Base-by-base conservation (phyloP, 2,797 vertebrate species). In the Thaleichthys pacificus region DNA sequence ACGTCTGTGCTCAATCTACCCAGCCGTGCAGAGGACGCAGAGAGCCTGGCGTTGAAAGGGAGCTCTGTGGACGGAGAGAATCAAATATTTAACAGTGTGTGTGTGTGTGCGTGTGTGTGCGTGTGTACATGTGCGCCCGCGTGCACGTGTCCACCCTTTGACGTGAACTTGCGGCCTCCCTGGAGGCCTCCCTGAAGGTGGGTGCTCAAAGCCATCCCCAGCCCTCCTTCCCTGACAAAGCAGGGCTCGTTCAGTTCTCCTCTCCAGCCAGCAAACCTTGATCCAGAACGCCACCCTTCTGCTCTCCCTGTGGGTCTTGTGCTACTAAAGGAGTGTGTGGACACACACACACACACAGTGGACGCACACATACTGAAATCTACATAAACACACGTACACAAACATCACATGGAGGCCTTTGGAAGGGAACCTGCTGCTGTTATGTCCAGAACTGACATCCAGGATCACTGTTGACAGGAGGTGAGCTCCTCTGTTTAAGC, bases 401-500 rank as follows among this genome's bases (percentile, higher is more conserved):
- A 38, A 42, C 15, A 30, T 71, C 61, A 69, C 57, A 30, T 28
- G 71, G 70, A 79, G 74, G 57, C 51, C 69, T 42, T 11, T n/a
- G 64, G 64, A 12, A 38, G 62, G 8, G 28, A 6, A 17, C 30
- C 22, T 61, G 9, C 32, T 35, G 32, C 3, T 42, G 19, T 42
- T 32, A 65, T 12, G 14, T 38, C 15, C 63, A 65, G 35, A 35
- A 22, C 49, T 26, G 64, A 49, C 38, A 66, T 42, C 11, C 9
- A 24, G 38, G 21, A 22, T 66, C 47, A 42, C n/a, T 47, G 64
- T 21, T 49, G 64, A 66, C 21, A 61, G 35, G 28, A 28, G 30
- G 61, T 56, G 67, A 57, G 47, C 66, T n/a, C 8, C 71, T 68
- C 70, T 67, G 28, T 79, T 56, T 58, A 74, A 61, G 71, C 63